phyloP scores from a whole-genome alignment of 1,140 invertebrate species.

The Aleiodes sp. region DNA sequence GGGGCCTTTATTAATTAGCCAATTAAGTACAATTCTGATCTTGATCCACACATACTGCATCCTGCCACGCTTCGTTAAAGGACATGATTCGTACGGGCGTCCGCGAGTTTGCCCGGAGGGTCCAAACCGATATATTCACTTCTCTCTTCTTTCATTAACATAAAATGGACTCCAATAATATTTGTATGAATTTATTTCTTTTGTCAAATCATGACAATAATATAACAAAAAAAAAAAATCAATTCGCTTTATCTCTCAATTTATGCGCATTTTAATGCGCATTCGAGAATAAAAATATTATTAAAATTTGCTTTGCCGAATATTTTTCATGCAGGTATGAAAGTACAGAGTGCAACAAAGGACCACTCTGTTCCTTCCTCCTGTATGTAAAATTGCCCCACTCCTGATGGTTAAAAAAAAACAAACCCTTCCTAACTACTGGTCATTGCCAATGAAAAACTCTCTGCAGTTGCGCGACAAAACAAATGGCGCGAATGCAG shows the following conservation, averaged over 20 bases:
- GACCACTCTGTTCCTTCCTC: not conserved
- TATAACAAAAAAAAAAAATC: no score
- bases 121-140: no score
- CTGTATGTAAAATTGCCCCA: not conserved
- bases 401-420: not conserved
- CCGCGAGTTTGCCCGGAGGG: no score
- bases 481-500: constrained; percentile 39
- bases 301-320: not conserved
- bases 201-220: no score
- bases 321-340: not conserved
- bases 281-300: no score
- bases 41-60: constrained; percentile 46
- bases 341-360: not conserved
- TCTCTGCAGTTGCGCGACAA: constrained; percentile 26
- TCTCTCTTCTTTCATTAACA: no score
- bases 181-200: no score
- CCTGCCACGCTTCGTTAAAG: constrained; percentile 41
- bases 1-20: constrained; percentile 55
- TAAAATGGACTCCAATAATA: no score
- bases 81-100: constrained; percentile 36
- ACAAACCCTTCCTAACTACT: not conserved
- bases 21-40: constrained; percentile 52
- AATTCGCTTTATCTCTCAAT: not conserved
- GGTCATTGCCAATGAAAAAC: not conserved
- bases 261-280: not conserved